phyloP scores from a whole-genome alignment of 2,797 vertebrate genomes.

The Brotogeris chrysoptera region DNA sequence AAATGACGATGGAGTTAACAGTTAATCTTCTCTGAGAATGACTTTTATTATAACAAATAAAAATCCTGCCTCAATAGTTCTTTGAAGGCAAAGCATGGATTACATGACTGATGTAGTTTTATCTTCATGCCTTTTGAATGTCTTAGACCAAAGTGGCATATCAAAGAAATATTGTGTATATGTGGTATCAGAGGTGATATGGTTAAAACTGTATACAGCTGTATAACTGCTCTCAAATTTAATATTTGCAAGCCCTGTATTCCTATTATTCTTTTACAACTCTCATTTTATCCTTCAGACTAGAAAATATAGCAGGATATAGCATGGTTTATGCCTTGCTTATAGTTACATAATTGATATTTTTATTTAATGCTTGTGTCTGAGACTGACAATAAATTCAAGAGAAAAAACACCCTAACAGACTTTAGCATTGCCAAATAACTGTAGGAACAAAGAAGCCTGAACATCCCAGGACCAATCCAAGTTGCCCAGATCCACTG shows the following conservation, averaged over 20 bases:
- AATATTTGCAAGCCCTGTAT: neutral
- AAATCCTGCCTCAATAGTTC: neutral
- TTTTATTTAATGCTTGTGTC: neutral
- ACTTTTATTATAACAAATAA: neutral
- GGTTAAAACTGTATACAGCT: neutral
- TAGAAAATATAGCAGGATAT: neutral
- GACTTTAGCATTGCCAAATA: neutral
- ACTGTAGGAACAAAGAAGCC: neutral
- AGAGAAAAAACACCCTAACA: neutral
- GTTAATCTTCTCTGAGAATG: neutral
- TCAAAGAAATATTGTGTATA: neutral
- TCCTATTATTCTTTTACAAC: neutral
- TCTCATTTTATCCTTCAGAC: neutral
- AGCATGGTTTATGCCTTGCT: neutral
- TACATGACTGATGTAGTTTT: neutral
- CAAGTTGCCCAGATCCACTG: neutral
- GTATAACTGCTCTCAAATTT: neutral
- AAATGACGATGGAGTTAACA: neutral
- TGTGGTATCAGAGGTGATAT: neutral
- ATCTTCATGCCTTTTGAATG: neutral
- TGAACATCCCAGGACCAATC: neutral
- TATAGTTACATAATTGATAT: slow-evolving; percentile 4
- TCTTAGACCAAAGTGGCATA: neutral
- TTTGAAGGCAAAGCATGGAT: neutral
- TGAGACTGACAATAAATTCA: neutral